phyloP scores from a whole-genome alignment of 2,113 vertebrate species.

The Phaethornis superciliosus region DNA sequence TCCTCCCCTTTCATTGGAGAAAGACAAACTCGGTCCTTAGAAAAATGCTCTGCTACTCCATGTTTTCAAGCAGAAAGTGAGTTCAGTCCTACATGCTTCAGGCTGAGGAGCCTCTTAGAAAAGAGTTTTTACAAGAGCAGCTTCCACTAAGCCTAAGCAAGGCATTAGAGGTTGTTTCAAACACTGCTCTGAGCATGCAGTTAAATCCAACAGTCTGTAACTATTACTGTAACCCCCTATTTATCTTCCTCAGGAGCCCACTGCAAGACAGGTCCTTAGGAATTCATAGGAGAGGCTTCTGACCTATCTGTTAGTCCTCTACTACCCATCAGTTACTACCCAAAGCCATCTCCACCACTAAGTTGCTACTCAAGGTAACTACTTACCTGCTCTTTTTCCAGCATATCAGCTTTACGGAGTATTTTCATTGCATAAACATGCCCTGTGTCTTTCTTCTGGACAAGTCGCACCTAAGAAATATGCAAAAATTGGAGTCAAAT shows the following conservation, averaged over 20 bases:
- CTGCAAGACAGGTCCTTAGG: background rate
- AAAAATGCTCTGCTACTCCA: background rate
- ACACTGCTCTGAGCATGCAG: background rate
- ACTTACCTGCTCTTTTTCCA: constrained; percentile 95
- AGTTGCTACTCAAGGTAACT: background rate
- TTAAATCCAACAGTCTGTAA: background rate
- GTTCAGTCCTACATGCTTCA: background rate
- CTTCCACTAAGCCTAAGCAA: background rate
- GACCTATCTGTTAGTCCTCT: background rate
- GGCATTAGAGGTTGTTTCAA: background rate
- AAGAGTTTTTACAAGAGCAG: rapidly evolving
- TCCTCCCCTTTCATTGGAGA: background rate
- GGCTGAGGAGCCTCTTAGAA: background rate
- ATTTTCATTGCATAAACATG: constrained; percentile 99
- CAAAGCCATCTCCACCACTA: background rate
- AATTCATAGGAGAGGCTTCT: background rate
- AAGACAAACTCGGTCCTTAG: background rate
- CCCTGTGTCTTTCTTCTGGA: constrained; percentile 98
- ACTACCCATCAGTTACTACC: background rate
- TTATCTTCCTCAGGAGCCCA: background rate
- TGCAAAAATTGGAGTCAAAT: background rate
- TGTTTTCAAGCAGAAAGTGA: background rate
- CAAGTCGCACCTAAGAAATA: constrained; percentile 86
- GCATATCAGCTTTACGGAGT: constrained; percentile 96
- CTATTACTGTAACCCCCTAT: background rate